Percentiles rank a stretch among this genome's conserved stretches.
Conservation (phyloP, 2,113 vertebrate species). For the Ifrita kowaldi region DNA sequence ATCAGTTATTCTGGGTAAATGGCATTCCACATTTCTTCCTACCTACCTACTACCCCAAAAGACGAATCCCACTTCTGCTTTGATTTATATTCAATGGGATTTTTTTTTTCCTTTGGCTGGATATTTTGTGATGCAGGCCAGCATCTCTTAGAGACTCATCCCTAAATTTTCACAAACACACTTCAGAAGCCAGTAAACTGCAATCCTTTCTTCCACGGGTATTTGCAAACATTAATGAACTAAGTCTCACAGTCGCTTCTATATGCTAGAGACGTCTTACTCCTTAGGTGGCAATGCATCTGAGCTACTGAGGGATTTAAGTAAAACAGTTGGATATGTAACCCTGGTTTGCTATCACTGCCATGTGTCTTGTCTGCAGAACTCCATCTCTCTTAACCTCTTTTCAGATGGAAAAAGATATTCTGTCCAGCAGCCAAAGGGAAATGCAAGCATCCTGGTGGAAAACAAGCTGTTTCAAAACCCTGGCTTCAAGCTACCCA, state of each 20-base stretch:
- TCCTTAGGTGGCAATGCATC: neutral
- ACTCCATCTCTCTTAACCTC: conserved; percentile 27
- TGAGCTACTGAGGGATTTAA: neutral
- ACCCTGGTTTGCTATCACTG: neutral
- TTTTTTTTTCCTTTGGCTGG: neutral
- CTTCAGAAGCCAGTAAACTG: neutral
- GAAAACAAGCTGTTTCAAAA: conserved; percentile 67
- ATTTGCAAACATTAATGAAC: conserved; percentile 9
- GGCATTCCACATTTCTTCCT: neutral
- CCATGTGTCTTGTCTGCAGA: conserved; percentile 5
- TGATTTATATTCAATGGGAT: neutral
- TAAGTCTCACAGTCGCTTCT: neutral
- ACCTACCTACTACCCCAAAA: neutral
- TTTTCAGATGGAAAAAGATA: conserved; percentile 42
- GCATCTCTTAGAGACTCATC: neutral
- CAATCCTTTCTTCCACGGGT: neutral
- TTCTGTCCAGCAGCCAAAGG: conserved; percentile 57
- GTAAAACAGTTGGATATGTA: neutral
- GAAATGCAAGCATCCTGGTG: conserved; percentile 63
- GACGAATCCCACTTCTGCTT: neutral
- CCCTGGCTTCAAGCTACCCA: conserved; percentile 55
- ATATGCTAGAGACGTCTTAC: neutral
- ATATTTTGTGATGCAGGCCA: neutral
- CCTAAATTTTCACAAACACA: neutral
- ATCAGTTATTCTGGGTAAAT: neutral